Base-by-base conservation (phyloP, 2,888 invertebrate species). In the Zaprionus obscuricornis region DNA sequence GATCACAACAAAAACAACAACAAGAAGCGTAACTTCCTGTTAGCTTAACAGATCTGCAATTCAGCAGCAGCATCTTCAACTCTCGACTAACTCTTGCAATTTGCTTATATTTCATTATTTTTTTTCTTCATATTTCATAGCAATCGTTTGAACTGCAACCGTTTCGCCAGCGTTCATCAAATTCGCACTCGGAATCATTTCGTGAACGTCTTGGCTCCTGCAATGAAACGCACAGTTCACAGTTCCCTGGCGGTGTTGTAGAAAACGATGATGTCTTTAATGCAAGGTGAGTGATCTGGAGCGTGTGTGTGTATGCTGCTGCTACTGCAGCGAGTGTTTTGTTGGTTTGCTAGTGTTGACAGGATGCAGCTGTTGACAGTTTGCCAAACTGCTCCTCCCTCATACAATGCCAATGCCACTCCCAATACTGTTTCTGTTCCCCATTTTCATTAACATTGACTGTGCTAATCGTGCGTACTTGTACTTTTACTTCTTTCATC, bases 121-220 rank as follows among this genome's bases (percentile, higher is more conserved):
- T 24, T 51, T 36, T 14, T 20, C 1, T 10, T 8, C 16, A 20
- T 13, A 16, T 11, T 59, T 10, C 40, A 24, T 55, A 87, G 88
- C 88, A 83, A 82, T 87, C 86, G 45, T 85, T 86, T 76, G 86
- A 87, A 71, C 63, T 85, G 76, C 88, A 88, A 62, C 87, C 88
- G 76, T 74, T 88, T 45, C 84, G 86, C 57, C 88, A 88, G 63
- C 86, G 88, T 57, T 86, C 86, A 42, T 84, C 87, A 50, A 87
- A 87, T 68, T 87, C 87, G 47, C 87, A 88, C 37, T 81, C 87
- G 60, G 90, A 89, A 51, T 67, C 84, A 51, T 88, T 86, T 74
- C 89, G 90, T 57, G 89, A 89, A 58, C 87, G 90, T 55, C 78
- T 90, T 50, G 88, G 89, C 56, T 90, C 89, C 59, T 90, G 88